Evolutionary conservation across 2,797 vertebrate genomes (phyloP).

Genomic region (Sebastes trivittatus): DNA sequence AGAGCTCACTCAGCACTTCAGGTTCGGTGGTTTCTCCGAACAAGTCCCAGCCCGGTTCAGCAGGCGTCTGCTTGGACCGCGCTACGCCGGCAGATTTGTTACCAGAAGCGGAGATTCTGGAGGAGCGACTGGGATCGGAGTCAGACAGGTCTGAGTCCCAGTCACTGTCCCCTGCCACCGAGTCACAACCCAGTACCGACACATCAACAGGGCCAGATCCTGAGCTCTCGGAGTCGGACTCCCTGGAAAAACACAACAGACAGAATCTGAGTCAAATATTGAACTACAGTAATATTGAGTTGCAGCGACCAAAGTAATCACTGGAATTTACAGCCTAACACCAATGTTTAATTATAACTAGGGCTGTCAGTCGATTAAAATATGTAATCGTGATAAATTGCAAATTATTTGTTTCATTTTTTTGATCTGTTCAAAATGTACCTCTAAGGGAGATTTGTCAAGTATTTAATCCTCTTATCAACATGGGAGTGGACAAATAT

Average conservation of each 20-base stretch:
- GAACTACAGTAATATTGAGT: background rate
- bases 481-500: too few species aligned
- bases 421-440: too few species aligned
- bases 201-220: conserved; percentile 80
- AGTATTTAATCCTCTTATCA: too few species aligned
- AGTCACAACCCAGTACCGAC: conserved; percentile 75
- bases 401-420: too few species aligned
- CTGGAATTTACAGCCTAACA: background rate
- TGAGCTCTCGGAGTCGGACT: conserved; percentile 83
- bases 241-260: conserved; percentile 60
- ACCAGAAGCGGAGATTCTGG: conserved; percentile 44
- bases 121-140: conserved; percentile 70
- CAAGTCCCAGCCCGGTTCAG: conserved; percentile 76
- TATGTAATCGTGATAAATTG: too few species aligned
- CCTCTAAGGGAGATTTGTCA: too few species aligned
- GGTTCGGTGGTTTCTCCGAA: conserved; percentile 75
- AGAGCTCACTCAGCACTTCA: conserved; percentile 69
- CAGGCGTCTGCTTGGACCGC: conserved; percentile 30
- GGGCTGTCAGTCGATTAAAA: too few species aligned
- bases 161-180: conserved; percentile 82
- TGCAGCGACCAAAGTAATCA: background rate
- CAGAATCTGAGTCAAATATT: background rate
- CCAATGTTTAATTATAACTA: background rate
- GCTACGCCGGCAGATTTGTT: conserved; percentile 25
- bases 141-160: conserved; percentile 85